Evolutionary conservation across 2,888 invertebrate species (phyloP).

Genomic region (Sminthurides aquaticus): DNA sequence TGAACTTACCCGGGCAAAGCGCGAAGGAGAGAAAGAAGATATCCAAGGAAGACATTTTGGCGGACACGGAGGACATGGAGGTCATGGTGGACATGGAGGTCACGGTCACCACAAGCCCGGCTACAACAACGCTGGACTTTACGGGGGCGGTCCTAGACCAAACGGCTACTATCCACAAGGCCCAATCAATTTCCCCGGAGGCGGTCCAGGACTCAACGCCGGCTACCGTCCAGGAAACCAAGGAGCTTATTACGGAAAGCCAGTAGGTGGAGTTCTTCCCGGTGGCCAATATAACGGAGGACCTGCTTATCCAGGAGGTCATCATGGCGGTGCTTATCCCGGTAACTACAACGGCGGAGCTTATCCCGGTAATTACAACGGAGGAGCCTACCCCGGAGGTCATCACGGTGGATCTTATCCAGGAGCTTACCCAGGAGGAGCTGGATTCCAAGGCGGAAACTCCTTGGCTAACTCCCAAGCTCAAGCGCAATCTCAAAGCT

Average conservation of each 20-base stretch:
- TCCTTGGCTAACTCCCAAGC: conserved; percentile 1
- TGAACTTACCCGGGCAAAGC: too few relatives aligned
- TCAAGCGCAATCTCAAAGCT: conserved; percentile 2
- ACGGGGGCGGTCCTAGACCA: neutral
- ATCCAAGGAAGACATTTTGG: neutral
- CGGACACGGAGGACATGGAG: neutral
- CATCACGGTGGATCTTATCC: conserved; percentile 1
- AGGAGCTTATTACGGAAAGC: neutral
- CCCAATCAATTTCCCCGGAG: neutral
- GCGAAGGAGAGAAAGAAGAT: too few relatives aligned
- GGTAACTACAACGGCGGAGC: neutral
- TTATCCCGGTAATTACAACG: neutral
- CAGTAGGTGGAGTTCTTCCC: neutral
- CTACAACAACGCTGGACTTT: neutral
- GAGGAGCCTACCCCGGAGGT: neutral
- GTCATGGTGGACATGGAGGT: neutral
- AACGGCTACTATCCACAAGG: neutral
- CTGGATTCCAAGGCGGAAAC: neutral
- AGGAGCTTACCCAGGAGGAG: neutral
- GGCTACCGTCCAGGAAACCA: neutral
- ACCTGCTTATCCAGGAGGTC: neutral
- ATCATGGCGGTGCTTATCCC: neutral
- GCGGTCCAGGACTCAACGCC: neutral
- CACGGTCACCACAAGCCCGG: conserved; percentile 1
- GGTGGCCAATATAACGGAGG: neutral